A percentile compares a stretch with the other conserved stretches of the same genome.
Conservation (phyloP, 1,140 invertebrate species). For the Orius insidiosus region DNA sequence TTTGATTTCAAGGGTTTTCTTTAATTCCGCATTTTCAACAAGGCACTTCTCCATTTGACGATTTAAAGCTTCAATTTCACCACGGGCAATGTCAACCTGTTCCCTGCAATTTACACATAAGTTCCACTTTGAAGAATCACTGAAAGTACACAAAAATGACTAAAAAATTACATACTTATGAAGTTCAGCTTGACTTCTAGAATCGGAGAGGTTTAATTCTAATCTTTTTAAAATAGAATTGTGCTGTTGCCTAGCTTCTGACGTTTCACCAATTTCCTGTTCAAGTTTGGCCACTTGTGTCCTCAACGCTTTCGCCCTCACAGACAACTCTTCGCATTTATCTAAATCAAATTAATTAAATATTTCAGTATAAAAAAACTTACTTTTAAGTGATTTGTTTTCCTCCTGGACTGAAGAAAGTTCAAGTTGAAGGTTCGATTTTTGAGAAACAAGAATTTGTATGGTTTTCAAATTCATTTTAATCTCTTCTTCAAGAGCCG, state of each 20-base stretch:
- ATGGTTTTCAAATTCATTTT: constrained; percentile 55
- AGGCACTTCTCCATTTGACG: constrained; percentile 36
- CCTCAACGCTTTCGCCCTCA: constrained; percentile 12
- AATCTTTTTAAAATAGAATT: constrained; percentile 13
- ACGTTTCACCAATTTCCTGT: constrained; percentile 1
- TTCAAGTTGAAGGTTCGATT: constrained; percentile 52
- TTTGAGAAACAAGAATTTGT: constrained; percentile 60
- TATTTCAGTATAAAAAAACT: background rate
- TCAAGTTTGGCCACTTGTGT: constrained; percentile 11
- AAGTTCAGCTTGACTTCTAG: too few species aligned
- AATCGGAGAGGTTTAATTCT: constrained; percentile 1
- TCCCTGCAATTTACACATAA: too few species aligned
- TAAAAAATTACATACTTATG: too few species aligned
- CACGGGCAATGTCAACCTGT: constrained; percentile 39
- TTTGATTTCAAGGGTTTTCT: constrained; percentile 39
- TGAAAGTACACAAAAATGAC: too few species aligned
- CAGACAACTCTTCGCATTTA: constrained; percentile 8
- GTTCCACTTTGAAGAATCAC: too few species aligned
- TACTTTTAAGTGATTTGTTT: constrained; percentile 11
- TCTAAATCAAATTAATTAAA: constrained; percentile 1
- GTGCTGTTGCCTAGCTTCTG: constrained; percentile 10
- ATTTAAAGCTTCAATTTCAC: constrained; percentile 41
- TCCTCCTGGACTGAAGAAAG: constrained; percentile 27
- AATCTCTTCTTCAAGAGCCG: constrained; percentile 33
- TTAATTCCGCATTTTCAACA: constrained; percentile 32